Base-by-base conservation (phyloP, 2,888 invertebrate species). In the Timema cristinae region DNA sequence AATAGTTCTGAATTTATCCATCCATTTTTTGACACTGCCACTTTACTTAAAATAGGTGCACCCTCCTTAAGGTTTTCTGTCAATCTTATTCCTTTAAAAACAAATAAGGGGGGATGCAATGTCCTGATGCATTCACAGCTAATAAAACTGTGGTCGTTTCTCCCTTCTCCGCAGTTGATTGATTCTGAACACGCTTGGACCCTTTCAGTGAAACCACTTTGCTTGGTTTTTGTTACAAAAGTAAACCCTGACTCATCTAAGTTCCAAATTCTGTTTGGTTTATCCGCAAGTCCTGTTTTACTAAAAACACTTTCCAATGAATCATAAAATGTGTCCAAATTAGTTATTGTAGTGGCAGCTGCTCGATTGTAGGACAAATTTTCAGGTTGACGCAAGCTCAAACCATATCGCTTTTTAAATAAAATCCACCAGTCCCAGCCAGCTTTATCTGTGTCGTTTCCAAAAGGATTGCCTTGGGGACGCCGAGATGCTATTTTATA, bases 361-460 rank as follows among this genome's bases (percentile, higher is more conserved):
- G 49, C 67, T 48, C 5, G 13, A 67, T 67, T 67, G 49, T 48
- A 67, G n/a, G 67, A 67, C 48, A 67, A 10, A 48, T 67, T 67
- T 32, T 67, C 67, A 67, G 67, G 15, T 32, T 61, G 61, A 61
- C 15, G 61, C 61, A 61, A 32, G 7, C 47, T 48, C 13, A 67
- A 48, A 32, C 47, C 47, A 48, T 67, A 48, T 32, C 2, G 1
- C 50, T 49, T 67, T 16, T 67, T 67, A 10, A n/a, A 50, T 50
- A 50, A 67, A 49, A 49, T 67, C 67, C 67, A n/a, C 50, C 50
- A 67, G 50, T 67, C 67, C 67, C 47, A 49, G 11, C 50, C 67
- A 67, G 50, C 67, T 16, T 13, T 67, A 11, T 6, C 50, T 50
- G 48, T 6, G n/a, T 10, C 5, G 11, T 16, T 50, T 61, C 61